phyloP scores from a whole-genome alignment of 2,797 vertebrate species.

The Lacerta bilineata region DNA sequence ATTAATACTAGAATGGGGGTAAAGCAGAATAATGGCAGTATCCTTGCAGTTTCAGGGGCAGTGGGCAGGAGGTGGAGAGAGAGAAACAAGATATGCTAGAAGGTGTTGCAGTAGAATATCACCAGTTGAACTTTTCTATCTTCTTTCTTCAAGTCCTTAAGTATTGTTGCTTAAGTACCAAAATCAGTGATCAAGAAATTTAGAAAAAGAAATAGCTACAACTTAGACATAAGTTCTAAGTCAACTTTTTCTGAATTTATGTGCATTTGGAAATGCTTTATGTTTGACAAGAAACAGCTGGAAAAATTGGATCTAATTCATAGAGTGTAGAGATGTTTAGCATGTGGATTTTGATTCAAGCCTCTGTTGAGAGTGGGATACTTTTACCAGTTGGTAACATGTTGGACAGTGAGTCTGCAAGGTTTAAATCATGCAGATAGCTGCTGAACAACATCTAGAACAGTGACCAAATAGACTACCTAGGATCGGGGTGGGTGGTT shows the following conservation, averaged over 20 bases:
- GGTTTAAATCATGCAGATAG: constrained; percentile 5
- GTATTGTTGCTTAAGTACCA: background rate
- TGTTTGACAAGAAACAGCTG: constrained; percentile 33
- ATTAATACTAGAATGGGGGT: background rate
- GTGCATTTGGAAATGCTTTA: constrained; percentile 28
- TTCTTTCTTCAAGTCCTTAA: background rate
- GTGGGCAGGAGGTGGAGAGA: too few relatives aligned
- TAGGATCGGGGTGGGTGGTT: background rate
- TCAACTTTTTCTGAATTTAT: constrained; percentile 5
- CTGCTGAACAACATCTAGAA: constrained; percentile 1
- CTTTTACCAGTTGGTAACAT: constrained; percentile 7
- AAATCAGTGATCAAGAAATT: constrained; percentile 19
- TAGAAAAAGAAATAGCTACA: background rate
- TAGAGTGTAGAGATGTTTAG: constrained; percentile 6
- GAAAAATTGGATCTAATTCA: constrained; percentile 21
- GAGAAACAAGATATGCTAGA: background rate
- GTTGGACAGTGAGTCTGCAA: background rate
- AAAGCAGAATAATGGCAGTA: background rate
- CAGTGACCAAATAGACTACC: background rate
- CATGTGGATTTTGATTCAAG: constrained; percentile 21
- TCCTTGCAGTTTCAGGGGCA: background rate
- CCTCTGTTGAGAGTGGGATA: background rate
- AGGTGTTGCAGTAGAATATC: background rate
- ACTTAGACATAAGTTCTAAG: constrained; percentile 8
- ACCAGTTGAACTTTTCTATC: background rate